phyloP scores from a whole-genome alignment of 2,113 vertebrate genomes.

The Archilochus colubris region DNA sequence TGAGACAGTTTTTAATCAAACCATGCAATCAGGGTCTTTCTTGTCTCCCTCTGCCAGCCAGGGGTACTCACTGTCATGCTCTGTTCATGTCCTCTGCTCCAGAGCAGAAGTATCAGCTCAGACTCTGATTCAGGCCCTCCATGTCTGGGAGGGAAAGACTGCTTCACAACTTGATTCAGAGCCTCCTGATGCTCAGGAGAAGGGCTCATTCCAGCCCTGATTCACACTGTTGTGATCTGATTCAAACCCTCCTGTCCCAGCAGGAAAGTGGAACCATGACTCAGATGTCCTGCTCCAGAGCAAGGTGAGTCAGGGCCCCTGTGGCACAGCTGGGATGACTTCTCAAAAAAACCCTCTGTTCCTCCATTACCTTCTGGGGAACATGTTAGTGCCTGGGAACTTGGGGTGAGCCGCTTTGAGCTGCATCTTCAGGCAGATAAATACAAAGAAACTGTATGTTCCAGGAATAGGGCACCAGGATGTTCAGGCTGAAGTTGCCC shows the following conservation, averaged over 20 bases:
- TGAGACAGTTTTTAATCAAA: neutral
- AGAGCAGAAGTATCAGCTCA: neutral
- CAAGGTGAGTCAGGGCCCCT: neutral
- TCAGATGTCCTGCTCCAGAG: neutral
- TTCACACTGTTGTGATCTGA: neutral
- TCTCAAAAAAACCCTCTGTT: neutral
- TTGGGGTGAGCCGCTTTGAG: neutral
- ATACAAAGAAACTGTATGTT: neutral
- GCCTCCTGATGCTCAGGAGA: constrained; percentile 38
- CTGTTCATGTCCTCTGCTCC: neutral
- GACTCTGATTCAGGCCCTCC: constrained; percentile 16
- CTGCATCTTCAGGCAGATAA: neutral
- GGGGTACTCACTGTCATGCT: neutral
- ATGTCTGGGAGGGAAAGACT: neutral
- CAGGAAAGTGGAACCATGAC: neutral
- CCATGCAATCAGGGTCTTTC: neutral
- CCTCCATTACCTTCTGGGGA: neutral
- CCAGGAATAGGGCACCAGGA: neutral
- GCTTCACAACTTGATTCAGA: constrained; percentile 39
- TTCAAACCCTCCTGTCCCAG: constrained; percentile 7
- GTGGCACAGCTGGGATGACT: neutral
- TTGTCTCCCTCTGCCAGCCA: neutral
- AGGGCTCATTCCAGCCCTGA: neutral
- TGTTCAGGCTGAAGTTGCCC: neutral
- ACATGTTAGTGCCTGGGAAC: neutral